Percentiles rank a stretch among this genome's conserved stretches.
These are phyloP conservation scores for Trichoplusia ni DNA, from an alignment of 1,140 invertebrate species.

Conservation along the genomic window DNA sequence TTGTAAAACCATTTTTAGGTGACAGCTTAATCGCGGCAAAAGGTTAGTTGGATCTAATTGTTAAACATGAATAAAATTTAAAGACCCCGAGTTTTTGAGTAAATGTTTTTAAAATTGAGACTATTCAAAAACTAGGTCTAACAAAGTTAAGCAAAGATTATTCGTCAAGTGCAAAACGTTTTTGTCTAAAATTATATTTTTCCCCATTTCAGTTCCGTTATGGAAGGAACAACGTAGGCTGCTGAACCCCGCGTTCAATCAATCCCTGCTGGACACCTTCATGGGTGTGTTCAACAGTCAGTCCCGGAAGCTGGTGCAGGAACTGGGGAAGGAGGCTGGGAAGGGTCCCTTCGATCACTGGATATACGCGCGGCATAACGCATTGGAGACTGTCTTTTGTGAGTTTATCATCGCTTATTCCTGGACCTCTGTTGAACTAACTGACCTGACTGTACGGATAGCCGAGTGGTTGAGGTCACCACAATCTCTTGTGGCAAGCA, in stretches of 20 bases:
- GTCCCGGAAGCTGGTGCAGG: slow-evolving; percentile 84
- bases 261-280: slow-evolving; percentile 93
- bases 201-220: slow-evolving; percentile 46
- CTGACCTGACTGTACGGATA: no score
- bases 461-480: no score
- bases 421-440: no score
- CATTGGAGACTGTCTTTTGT: slow-evolving; percentile 94
- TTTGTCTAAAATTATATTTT: no score
- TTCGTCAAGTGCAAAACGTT: no score
- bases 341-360: slow-evolving; percentile 87
- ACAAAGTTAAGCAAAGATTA: no score
- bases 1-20: slow-evolving; percentile 56
- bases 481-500: no score
- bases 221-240: slow-evolving; percentile 81
- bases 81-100: no score
- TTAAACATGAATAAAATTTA: neutral
- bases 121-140: no score
- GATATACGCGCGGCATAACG: slow-evolving; percentile 88
- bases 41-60: slow-evolving; percentile 36
- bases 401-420: slow-evolving; percentile 57
- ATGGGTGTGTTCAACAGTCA: slow-evolving; percentile 91
- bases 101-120: no score
- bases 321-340: slow-evolving; percentile 83
- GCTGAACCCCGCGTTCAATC: slow-evolving; percentile 95
- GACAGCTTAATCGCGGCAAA: slow-evolving; percentile 55